These are phyloP conservation scores for Stegodyphus mimosarum DNA, from an alignment of 1,140 invertebrate species.

Conservation along the genomic window DNA sequence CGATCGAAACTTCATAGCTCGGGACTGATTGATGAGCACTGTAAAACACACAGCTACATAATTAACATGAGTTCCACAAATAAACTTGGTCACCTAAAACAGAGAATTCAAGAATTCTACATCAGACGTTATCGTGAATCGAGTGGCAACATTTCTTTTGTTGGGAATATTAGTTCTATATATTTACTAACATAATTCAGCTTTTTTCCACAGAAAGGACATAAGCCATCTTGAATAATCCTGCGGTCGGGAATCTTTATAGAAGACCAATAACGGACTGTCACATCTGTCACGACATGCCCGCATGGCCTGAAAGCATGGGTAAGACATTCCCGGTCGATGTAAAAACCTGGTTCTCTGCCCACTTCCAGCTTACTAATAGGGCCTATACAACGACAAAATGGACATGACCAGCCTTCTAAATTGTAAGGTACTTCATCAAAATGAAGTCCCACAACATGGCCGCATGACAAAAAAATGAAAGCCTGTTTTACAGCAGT, in stretches of 20 bases:
- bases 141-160: background rate
- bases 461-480: conserved; percentile 97
- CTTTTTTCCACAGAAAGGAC: conserved; percentile 37
- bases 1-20: no score
- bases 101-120: no score
- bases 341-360: conserved; percentile 95
- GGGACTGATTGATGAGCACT: no score
- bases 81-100: no score
- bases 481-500: conserved; percentile 83
- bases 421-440: conserved; percentile 69
- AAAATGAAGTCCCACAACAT: conserved; percentile 83
- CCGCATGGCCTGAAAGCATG: conserved; percentile 98
- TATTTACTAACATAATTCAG: conserved; percentile 29
- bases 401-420: conserved; percentile 84
- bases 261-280: conserved; percentile 82
- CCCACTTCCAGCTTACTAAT: conserved; percentile 94
- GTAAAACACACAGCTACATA: no score
- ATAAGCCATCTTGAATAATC: conserved; percentile 29
- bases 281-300: conserved; percentile 97
- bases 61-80: no score
- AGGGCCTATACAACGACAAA: conserved; percentile 72
- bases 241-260: conserved; percentile 28
- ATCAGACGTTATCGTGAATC: no score
- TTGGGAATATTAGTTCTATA: conserved; percentile 1
- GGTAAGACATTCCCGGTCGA: conserved; percentile 87